Base-by-base conservation (phyloP, 2,888 invertebrate genomes). In the Adelognathus sp. region DNA sequence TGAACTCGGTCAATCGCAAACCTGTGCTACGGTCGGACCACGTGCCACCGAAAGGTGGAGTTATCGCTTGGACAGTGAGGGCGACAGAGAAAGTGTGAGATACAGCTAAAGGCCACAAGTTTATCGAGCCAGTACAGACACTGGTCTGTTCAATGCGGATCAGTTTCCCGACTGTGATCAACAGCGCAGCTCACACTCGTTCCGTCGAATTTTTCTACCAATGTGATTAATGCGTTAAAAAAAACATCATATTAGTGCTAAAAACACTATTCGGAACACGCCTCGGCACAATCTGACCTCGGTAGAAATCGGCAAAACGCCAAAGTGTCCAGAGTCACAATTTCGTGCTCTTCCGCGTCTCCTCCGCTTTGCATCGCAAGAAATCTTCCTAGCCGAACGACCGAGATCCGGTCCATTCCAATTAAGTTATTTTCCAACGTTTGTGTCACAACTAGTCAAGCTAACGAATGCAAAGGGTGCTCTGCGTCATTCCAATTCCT, bases 101-200 rank as follows among this genome's bases (percentile, higher is more conserved):
- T 33, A 9, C n/a, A 64, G 63, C 21, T 16, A 63, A 63, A 31
- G 44, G 31, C 63, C 6, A 21, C 21, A 3, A 21, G 46, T 60
- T 71, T 60, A 66, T 67, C 52, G 66, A 69, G 5, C 18, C 31
- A 29, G 31, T 63, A 9, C 46, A 56, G 52, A 52, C 56, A 56
- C 41, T 16, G 36, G 33, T 76, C 56, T 69, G 54, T 67, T 69
- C 29, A 21, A 50, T 54, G 46, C n/a, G 16, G 21, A 61, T 63
- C 63, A 72, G 79, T 73, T 61, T 56, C 21, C 41, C 69, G 21
- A 27, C 29, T 52, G 67, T 64, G 39, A 67, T 64, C 69, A 36
- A 76, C 31, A 9, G 14, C 58, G 58, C 52, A 31, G 24, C 9
- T 33, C 56, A 9, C n/a, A n/a, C n/a, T 56, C 56, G 56, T 21